A percentile compares a stretch with the other conserved stretches of the same genome.
These are phyloP conservation scores for Drosophila erecta DNA, from an alignment of 1,140 invertebrate species.

Conservation along the genomic window DNA sequence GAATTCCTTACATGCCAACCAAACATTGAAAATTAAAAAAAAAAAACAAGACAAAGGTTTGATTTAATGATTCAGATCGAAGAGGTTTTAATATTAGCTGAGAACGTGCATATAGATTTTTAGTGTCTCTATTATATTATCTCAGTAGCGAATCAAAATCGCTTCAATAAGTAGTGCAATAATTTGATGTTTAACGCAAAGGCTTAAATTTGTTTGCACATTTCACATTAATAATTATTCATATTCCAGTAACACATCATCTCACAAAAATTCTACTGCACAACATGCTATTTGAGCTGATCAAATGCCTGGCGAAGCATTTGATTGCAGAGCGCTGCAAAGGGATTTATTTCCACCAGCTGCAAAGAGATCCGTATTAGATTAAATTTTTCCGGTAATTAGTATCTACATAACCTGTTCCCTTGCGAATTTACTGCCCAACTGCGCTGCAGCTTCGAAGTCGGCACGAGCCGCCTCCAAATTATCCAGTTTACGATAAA, in stretches of 20 bases:
- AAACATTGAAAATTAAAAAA: too few species aligned
- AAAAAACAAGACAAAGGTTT: too few species aligned
- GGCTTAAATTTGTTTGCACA: not conserved
- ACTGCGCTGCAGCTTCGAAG: conserved; percentile 89
- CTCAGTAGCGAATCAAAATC: too few species aligned
- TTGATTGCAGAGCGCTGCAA: conserved; percentile 95
- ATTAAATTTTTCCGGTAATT: not conserved
- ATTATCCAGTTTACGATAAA: conserved; percentile 87
- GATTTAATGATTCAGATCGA: too few species aligned
- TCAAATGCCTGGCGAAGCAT: conserved; percentile 90
- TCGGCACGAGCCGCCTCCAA: conserved; percentile 88
- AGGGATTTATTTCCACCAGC: conserved; percentile 92
- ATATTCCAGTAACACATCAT: not conserved
- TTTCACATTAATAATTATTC: not conserved
- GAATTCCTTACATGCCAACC: too few species aligned
- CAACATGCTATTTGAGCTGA: conserved; percentile 54
- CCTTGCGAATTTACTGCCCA: conserved; percentile 92
- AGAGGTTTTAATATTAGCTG: too few species aligned
- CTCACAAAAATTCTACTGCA: not conserved
- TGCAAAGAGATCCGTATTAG: conserved; percentile 73
- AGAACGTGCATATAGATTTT: too few species aligned
- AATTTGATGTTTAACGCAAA: too few species aligned
- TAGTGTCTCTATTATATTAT: too few species aligned
- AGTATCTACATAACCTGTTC: conserved; percentile 85
- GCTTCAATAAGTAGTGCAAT: too few species aligned